Percentiles rank a stretch among this genome's conserved stretches.
phyloP scores from a whole-genome alignment of 2,113 vertebrate species.

The Nipponia nippon region DNA sequence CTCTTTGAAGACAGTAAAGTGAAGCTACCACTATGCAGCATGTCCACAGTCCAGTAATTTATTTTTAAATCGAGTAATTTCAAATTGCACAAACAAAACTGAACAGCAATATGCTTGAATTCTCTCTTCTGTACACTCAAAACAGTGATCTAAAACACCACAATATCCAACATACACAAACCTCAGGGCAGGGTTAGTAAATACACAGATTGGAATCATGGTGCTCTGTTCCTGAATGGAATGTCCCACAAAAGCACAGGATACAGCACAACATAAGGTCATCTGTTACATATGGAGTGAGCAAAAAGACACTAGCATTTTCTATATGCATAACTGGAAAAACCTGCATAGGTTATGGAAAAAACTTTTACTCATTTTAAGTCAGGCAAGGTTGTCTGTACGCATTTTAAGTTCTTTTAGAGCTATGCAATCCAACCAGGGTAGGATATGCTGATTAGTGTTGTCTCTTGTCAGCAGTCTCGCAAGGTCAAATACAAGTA shows the following conservation, averaged over 20 bases:
- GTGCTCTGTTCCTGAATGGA: slow-evolving; percentile 86
- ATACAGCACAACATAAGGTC: slow-evolving; percentile 87
- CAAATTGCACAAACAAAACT: slow-evolving; percentile 85
- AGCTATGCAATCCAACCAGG: slow-evolving; percentile 84
- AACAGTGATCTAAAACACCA: slow-evolving; percentile 95
- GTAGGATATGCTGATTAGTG: slow-evolving; percentile 90
- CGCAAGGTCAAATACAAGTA: slow-evolving; percentile 82
- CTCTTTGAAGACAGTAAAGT: slow-evolving; percentile 65
- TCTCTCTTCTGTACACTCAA: slow-evolving; percentile 90
- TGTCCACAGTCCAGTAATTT: slow-evolving; percentile 88
- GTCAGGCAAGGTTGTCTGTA: slow-evolving; percentile 80
- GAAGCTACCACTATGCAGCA: slow-evolving; percentile 76
- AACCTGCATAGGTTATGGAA: slow-evolving; percentile 86
- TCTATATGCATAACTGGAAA: slow-evolving; percentile 82
- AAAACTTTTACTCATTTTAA: slow-evolving; percentile 71
- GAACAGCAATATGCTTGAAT: slow-evolving; percentile 83
- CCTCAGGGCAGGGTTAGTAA: slow-evolving; percentile 88
- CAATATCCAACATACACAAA: slow-evolving; percentile 97
- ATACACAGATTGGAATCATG: slow-evolving; percentile 84
- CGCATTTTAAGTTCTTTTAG: slow-evolving; percentile 81
- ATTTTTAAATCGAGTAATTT: slow-evolving; percentile 84
- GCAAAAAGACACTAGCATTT: slow-evolving; percentile 82
- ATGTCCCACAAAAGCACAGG: slow-evolving; percentile 89
- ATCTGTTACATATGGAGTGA: slow-evolving; percentile 87
- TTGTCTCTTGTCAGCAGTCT: slow-evolving; percentile 86